Evolutionary conservation across 1,140 invertebrate species (phyloP).

Genomic region (Drosophila fuyamai): DNA sequence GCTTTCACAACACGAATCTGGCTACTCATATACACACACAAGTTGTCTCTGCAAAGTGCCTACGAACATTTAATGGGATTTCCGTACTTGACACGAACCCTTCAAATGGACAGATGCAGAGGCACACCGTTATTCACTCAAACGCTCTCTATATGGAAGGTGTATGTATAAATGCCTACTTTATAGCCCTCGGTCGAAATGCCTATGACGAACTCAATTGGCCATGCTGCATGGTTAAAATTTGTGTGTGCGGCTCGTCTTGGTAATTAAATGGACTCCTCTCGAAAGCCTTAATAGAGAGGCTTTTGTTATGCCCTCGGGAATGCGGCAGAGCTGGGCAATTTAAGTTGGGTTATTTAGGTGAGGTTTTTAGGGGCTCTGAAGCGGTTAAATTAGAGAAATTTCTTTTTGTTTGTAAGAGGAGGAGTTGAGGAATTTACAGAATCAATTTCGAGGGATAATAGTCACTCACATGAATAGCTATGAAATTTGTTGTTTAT

Average conservation of each 20-base stretch:
- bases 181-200: constrained; percentile 13
- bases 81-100: constrained; percentile 76
- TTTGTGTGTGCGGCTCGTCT: constrained; percentile 46
- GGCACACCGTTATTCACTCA: constrained; percentile 25
- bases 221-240: constrained; percentile 50
- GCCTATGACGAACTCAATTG: constrained; percentile 59
- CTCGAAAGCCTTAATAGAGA: constrained; percentile 36
- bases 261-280: constrained; percentile 59
- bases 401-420: constrained; percentile 14
- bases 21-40: constrained; percentile 13
- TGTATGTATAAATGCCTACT: constrained; percentile 6
- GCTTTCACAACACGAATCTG: constrained; percentile 71
- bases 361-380: constrained; percentile 8
- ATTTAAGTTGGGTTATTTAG: constrained; percentile 23
- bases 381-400: constrained; percentile 22
- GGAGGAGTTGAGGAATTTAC: not conserved
- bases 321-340: constrained; percentile 30
- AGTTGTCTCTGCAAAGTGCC: constrained; percentile 54
- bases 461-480: not conserved
- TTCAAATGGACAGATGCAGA: constrained; percentile 56
- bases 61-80: constrained; percentile 79
- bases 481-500: not conserved
- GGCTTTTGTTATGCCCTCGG: constrained; percentile 41
- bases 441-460: not conserved
- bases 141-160: constrained; percentile 16